Evolutionary conservation across 2,113 vertebrate species (phyloP), one percentile per base, ranked within the genome.

Genomic region (Chloebia gouldiae): DNA sequence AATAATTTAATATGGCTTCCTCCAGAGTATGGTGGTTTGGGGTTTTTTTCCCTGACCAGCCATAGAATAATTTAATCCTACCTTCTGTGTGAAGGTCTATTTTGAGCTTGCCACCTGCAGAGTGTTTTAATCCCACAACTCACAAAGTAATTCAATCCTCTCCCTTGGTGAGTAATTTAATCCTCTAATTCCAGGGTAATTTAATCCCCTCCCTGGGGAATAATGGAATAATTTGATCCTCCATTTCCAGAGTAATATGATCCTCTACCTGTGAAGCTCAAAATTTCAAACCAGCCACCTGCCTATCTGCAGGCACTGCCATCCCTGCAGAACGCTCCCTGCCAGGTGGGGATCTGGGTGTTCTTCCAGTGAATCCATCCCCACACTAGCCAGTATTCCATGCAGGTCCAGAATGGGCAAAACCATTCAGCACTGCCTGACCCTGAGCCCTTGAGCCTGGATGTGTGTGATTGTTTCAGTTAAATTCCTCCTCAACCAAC

Each of bases 91-190:
- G 85, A 95, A 91, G 94, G 86, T 88, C 95, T 97, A 88, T 97
- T 97, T 96, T 92, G 80, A 95, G 94, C 1, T 94, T 86, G 88
- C 88, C 94, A 95, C 94, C 93, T 96, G 93, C 85, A 40, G 88
- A 92, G 85, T 82, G 95, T 94, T 97, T 96, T 96, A 97, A 97
- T 97, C 95, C 95, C 95, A 60, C 93, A 75, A 86, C 90, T 95
- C 95, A 57, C 60, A 71, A 68, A 93, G 88, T 95, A 97, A 97
- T 96, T 95, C 93, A 97, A 94, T 96, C 94, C 92, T 96, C 90
- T 97, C 93, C 93, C 94, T 95, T 97, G 94, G 93, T 77, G 90
- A 96, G 94, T 97, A 96, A 96, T 97, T 97, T 97, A 96, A 97
- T 97, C 96, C 95, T 96, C 93, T 88, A 88, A 92, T 97, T 97